phyloP scores from a whole-genome alignment of 2,888 invertebrate species.

The Ramazzottius varieornatus region DNA sequence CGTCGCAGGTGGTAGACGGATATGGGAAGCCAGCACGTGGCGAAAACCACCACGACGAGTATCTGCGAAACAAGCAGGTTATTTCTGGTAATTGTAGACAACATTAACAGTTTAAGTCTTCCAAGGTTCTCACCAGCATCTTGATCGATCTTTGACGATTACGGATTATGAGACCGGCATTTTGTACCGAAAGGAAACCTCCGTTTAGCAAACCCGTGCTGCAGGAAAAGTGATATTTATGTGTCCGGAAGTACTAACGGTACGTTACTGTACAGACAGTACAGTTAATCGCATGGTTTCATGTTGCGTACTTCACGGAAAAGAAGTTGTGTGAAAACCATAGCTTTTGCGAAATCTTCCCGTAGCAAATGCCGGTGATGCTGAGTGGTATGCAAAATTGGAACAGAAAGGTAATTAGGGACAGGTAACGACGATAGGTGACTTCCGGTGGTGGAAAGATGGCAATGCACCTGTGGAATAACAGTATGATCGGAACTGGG shows the following conservation, averaged over 20 bases:
- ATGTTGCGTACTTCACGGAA: not conserved
- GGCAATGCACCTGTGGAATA: conserved; percentile 18
- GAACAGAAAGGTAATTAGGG: conserved; percentile 20
- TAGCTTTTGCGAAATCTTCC: conserved; percentile 16
- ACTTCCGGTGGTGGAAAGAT: conserved; percentile 18
- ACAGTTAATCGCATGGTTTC: no score
- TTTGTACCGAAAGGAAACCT: no score
- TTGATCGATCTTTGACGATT: conserved; percentile 48
- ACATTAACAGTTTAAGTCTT: no score
- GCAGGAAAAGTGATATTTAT: no score
- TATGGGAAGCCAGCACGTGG: conserved; percentile 27
- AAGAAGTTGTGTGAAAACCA: conserved; percentile 7
- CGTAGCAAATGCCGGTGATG: conserved; percentile 22
- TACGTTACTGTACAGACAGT: no score
- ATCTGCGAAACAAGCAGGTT: no score
- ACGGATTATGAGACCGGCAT: not conserved
- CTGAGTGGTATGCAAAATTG: conserved; percentile 25
- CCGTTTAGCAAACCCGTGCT: no score
- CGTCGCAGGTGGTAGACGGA: conserved; percentile 24
- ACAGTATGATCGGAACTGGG: no score
- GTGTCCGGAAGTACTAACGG: no score
- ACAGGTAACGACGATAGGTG: conserved; percentile 19
- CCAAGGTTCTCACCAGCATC: conserved; percentile 71
- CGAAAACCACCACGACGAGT: conserved; percentile 24
- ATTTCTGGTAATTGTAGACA: no score